Conservation (phyloP, 2,888 invertebrate species). For the Lasioglossum figueresi region DNA sequence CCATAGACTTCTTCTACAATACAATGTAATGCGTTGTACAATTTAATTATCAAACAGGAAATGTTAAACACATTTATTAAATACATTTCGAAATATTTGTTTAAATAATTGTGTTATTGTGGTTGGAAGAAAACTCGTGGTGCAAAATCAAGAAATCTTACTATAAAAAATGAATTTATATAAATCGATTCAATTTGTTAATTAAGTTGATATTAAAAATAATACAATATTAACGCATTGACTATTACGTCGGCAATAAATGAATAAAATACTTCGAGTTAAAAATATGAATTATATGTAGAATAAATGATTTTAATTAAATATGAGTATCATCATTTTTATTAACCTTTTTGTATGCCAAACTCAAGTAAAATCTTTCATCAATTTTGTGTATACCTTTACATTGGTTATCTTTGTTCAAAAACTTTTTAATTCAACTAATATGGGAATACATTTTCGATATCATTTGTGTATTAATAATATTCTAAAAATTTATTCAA, state of each 20-base stretch:
- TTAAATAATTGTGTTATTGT: background rate
- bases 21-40: background rate
- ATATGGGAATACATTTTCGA: background rate
- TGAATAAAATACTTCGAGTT: background rate
- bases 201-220: conserved; percentile 15
- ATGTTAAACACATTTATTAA: background rate
- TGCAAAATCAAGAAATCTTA: background rate
- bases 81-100: background rate
- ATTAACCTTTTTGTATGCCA: background rate
- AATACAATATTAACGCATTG: background rate
- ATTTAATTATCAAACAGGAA: background rate
- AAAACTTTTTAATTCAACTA: background rate
- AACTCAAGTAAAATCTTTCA: background rate
- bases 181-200: background rate
- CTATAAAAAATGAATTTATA: background rate
- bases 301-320: background rate
- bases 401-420: background rate
- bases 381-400: background rate
- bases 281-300: too few species aligned
- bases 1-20: background rate
- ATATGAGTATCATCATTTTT: background rate
- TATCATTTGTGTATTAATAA: background rate
- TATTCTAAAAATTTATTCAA: background rate
- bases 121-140: background rate
- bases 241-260: background rate